These are phyloP conservation scores for Ophiothrix spiculata DNA, from an alignment of 35 echinoderm and acorn worm species.

Conservation along the genomic window DNA sequence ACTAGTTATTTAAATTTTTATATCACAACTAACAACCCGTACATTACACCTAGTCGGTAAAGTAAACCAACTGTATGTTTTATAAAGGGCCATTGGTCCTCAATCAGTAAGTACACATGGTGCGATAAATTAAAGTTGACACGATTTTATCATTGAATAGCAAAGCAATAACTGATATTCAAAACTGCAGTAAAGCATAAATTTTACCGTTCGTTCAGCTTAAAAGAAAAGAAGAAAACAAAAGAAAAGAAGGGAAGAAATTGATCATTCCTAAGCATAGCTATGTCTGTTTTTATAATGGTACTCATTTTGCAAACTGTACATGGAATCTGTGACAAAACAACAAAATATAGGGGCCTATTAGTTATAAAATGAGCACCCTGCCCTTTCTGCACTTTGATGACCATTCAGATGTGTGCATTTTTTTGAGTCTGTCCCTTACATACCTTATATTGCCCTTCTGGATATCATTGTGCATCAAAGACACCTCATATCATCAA, in stretches of 20 bases:
- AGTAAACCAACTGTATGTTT: no score
- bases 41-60: no score
- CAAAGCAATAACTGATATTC: neutral
- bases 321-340: neutral
- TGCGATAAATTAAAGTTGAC: no score
- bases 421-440: neutral
- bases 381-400: neutral
- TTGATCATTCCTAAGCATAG: no score
- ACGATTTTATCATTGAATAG: no score
- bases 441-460: no score
- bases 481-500: neutral
- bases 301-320: neutral
- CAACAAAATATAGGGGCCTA: neutral
- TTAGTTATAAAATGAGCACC: neutral
- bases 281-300: neutral
- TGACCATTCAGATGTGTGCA: neutral
- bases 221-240: neutral
- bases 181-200: neutral
- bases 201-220: neutral
- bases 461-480: no score
- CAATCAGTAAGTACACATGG: no score
- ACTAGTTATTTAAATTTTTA: no score
- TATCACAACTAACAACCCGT: no score
- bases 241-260: no score
- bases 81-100: no score